Percentiles rank a stretch among this genome's conserved stretches.
phyloP scores from a whole-genome alignment of 2,797 vertebrate species.

The Telmatherina bonti region DNA sequence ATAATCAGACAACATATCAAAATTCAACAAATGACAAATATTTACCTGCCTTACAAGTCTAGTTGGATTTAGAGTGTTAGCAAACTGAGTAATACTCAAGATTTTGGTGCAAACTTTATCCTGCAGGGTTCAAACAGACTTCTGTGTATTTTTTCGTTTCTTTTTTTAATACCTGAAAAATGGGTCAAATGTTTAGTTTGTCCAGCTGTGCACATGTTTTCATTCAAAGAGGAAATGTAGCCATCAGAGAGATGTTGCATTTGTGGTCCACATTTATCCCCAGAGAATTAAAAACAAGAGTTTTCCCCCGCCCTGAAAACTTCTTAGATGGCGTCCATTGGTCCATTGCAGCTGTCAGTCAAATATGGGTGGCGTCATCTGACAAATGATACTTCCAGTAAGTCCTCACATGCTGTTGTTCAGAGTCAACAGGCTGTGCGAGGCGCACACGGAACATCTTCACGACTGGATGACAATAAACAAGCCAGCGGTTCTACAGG shows the following conservation, averaged over 20 bases:
- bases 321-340: slow-evolving; percentile 75
- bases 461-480: slow-evolving; percentile 56
- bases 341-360: slow-evolving; percentile 72
- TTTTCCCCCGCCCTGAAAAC: too few species aligned
- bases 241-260: background rate
- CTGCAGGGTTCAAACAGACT: too few species aligned
- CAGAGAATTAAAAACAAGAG: slow-evolving; percentile 56
- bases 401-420: slow-evolving; percentile 74
- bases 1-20: background rate
- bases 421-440: slow-evolving; percentile 82
- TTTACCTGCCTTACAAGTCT: background rate
- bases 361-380: slow-evolving; percentile 75
- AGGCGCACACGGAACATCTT: slow-evolving; percentile 38
- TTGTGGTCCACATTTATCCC: slow-evolving; percentile 50
- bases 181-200: background rate
- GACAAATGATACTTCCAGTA: slow-evolving; percentile 88
- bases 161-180: background rate
- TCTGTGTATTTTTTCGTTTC: too few species aligned
- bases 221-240: background rate
- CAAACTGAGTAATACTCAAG: background rate
- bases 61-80: background rate
- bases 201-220: background rate
- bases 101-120: background rate
- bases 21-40: background rate
- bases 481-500: slow-evolving; percentile 37